These are phyloP conservation scores for Nematopogon swammerdamellus DNA, from an alignment of 2,888 invertebrate genomes.

Conservation along the genomic window DNA sequence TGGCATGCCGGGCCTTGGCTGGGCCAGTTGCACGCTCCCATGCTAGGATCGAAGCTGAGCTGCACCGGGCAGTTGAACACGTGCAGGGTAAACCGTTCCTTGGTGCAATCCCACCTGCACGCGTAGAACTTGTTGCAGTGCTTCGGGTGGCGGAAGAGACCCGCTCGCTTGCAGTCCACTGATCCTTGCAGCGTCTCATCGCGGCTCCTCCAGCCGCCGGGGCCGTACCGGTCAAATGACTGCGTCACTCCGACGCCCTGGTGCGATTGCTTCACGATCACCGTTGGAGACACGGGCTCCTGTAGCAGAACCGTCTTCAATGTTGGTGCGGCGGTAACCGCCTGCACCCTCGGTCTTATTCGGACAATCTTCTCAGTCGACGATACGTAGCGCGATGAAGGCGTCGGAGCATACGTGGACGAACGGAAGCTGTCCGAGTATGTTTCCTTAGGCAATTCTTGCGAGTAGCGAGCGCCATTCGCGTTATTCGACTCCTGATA, in stretches of 20 bases:
- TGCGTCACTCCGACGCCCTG: conserved; percentile 26
- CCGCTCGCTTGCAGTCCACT: conserved; percentile 59
- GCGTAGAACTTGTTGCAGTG: conserved; percentile 81
- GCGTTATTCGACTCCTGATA: conserved; percentile 27
- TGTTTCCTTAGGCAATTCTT: conserved; percentile 16
- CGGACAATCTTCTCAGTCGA: conserved; percentile 28
- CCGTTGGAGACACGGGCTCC: conserved; percentile 23
- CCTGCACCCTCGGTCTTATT: conserved; percentile 32
- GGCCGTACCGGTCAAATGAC: conserved; percentile 58
- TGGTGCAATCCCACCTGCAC: conserved; percentile 76
- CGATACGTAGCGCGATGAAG: conserved; percentile 23
- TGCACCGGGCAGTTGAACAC: conserved; percentile 78
- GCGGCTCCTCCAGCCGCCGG: conserved; percentile 57
- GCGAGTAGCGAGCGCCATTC: conserved; percentile 23
- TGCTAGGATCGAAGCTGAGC: conserved; percentile 68
- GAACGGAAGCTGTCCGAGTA: conserved; percentile 19
- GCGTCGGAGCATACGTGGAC: conserved; percentile 18
- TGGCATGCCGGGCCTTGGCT: conserved; percentile 76
- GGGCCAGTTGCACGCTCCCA: conserved; percentile 82
- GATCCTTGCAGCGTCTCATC: conserved; percentile 60
- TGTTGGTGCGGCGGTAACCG: conserved; percentile 41
- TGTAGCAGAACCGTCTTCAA: conserved; percentile 37
- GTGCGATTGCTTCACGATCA: conserved; percentile 15
- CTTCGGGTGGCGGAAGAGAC: conserved; percentile 67
- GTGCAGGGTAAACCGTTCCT: conserved; percentile 70